Conservation (phyloP, 2,888 invertebrate species). For the Watsonalla binaria region DNA sequence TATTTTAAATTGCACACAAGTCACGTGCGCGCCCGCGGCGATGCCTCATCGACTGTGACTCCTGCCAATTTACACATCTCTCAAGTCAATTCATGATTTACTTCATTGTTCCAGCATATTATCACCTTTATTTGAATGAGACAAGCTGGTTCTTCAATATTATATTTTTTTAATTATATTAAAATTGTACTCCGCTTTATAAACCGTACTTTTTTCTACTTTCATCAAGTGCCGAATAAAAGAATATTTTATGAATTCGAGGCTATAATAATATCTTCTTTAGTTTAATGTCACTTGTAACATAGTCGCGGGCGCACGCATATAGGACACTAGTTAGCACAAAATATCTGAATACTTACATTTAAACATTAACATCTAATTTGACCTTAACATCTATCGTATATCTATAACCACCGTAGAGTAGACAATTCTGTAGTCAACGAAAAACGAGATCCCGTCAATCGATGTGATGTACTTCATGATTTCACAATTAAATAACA, state of each 20-base stretch:
- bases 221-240: no score
- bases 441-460: constrained; percentile 64
- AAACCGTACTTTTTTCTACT: no score
- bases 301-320: constrained; percentile 22
- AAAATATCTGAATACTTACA: constrained; percentile 69
- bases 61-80: no score
- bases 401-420: constrained; percentile 73
- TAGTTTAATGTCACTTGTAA: not conserved
- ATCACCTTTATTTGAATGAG: not conserved
- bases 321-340: constrained; percentile 49
- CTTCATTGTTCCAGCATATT: not conserved
- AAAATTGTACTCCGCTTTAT: no score
- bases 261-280: no score
- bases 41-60: constrained; percentile 5
- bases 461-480: constrained; percentile 40
- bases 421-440: constrained; percentile 60
- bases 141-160: not conserved
- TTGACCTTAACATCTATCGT: constrained; percentile 66
- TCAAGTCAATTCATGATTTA: not conserved
- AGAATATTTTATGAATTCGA: no score
- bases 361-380: constrained; percentile 49
- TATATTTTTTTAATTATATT: no score
- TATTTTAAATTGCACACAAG: constrained; percentile 67
- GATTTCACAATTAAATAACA: constrained; percentile 12
- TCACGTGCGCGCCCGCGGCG: constrained; percentile 22